phyloP scores from a whole-genome alignment of 2,888 invertebrate species.

The Drosophila basisetae region DNA sequence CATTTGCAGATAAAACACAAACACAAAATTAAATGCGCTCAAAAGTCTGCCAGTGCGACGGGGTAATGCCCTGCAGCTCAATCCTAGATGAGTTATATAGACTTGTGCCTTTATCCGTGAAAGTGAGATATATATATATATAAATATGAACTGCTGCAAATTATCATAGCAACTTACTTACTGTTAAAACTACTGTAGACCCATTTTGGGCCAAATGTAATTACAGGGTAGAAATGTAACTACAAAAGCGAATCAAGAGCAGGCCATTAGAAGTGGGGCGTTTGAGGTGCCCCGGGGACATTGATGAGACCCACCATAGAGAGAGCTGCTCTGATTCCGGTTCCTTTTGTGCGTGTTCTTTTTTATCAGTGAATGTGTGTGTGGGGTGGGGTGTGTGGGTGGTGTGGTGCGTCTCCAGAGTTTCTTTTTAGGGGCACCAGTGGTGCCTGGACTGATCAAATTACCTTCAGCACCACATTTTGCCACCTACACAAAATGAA shows the following conservation, averaged over 20 bases:
- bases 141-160: neutral
- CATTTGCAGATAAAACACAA: slow-evolving; percentile 49
- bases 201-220: neutral
- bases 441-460: slow-evolving; percentile 53
- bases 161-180: neutral
- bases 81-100: neutral
- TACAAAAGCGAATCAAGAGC: slow-evolving; percentile 14
- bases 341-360: slow-evolving; percentile 6
- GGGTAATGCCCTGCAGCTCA: slow-evolving; percentile 14
- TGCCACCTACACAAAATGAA: slow-evolving; percentile 14
- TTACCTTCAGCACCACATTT: slow-evolving; percentile 38
- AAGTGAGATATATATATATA: neutral
- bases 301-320: slow-evolving; percentile 21
- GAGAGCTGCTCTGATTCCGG: slow-evolving; percentile 26
- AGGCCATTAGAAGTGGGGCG: slow-evolving; percentile 43
- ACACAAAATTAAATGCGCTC: slow-evolving; percentile 3
- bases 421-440: slow-evolving; percentile 26
- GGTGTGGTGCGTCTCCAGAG: slow-evolving; percentile 4
- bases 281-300: slow-evolving; percentile 55
- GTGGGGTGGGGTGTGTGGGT: neutral
- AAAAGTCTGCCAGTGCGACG: neutral
- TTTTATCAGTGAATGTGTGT: slow-evolving; percentile 6
- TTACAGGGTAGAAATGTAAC: slow-evolving; percentile 31
- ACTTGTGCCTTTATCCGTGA: neutral
- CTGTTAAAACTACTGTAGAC: neutral